Base-by-base conservation (phyloP, 2,113 vertebrate genomes). In the Bufo bufo region DNA sequence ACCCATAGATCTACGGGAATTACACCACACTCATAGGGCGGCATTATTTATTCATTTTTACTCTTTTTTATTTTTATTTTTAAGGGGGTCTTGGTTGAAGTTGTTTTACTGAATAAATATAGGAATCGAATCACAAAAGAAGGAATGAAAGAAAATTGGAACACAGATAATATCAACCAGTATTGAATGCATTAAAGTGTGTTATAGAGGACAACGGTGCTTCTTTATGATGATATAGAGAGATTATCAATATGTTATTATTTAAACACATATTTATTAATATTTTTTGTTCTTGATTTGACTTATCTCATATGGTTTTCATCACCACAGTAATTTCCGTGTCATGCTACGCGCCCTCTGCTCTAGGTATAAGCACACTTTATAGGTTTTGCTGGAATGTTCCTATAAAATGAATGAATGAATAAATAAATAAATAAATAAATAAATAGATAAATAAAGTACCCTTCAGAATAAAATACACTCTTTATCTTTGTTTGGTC, bases 21-120 rank as follows among this genome's bases (percentile, higher is more conserved):
- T 78, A 84, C 74, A 14, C 2, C 12, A 69, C 49, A 17, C 33
- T 23, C 33, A 59, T 47, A 65, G 65, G 17, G 33, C 33, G 19
- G 65, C 82, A 84, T 84, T 84, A 69, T 84, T 84, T 84, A 69
- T 84, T 69, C 7, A 84, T 84, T 65, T 49, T 49, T 33, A 33
- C 33, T 33, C 33, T 33, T 33, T 33, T 33, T 33, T 33, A n/a
- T n/a, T n/a, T n/a, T n/a, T n/a, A n/a, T n/a, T 33, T 33, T 33
- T 75, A n/a, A 43, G 23, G 20, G 13, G 47, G 10, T 23, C 43
- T 19, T 45, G 69, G 69, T 75, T 75, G n/a, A 69, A 33, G n/a
- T 54, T 66, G 13, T 33, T 69, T 66, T 69, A 69, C 65, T 83
- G 11, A 61, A 66, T 83, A 52, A 33, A 69, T 52, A 8, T 23